Conservation (phyloP, 2,888 invertebrate genomes). For the Lochmaea capreae region DNA sequence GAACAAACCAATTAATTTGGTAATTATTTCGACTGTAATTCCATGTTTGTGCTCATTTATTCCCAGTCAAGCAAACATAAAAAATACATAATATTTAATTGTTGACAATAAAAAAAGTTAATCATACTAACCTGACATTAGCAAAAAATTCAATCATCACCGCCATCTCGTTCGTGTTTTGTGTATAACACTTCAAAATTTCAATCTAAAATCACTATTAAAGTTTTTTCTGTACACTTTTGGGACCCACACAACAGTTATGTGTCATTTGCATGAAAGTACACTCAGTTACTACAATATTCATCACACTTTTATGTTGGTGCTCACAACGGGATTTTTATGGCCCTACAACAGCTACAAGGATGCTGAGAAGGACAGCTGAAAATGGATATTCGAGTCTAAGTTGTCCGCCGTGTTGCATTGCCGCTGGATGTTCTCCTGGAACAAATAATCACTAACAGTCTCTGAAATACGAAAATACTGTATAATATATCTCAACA, state of each 20-base stretch:
- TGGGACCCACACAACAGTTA: constrained; percentile 32
- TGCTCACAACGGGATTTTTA: constrained; percentile 49
- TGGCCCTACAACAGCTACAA: constrained; percentile 72
- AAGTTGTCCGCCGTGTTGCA: constrained; percentile 83
- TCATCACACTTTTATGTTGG: constrained; percentile 12
- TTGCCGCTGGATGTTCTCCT: constrained; percentile 89
- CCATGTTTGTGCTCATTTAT: no score
- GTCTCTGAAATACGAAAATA: neutral
- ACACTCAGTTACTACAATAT: constrained; percentile 12
- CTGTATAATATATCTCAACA: no score
- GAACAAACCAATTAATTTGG: no score
- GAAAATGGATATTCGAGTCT: constrained; percentile 79
- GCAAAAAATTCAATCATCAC: neutral
- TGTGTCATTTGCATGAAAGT: constrained; percentile 33
- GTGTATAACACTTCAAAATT: constrained; percentile 19
- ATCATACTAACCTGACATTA: constrained; percentile 23
- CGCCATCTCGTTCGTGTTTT: constrained; percentile 13
- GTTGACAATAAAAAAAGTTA: no score
- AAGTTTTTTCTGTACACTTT: constrained; percentile 30
- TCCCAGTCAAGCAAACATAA: no score
- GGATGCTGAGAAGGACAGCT: constrained; percentile 77
- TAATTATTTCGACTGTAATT: no score
- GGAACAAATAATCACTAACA: constrained; percentile 57
- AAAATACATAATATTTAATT: no score
- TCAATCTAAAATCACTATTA: constrained; percentile 28